Evolutionary conservation across 2,113 vertebrate species (phyloP).

Genomic region (Neogale vison): DNA sequence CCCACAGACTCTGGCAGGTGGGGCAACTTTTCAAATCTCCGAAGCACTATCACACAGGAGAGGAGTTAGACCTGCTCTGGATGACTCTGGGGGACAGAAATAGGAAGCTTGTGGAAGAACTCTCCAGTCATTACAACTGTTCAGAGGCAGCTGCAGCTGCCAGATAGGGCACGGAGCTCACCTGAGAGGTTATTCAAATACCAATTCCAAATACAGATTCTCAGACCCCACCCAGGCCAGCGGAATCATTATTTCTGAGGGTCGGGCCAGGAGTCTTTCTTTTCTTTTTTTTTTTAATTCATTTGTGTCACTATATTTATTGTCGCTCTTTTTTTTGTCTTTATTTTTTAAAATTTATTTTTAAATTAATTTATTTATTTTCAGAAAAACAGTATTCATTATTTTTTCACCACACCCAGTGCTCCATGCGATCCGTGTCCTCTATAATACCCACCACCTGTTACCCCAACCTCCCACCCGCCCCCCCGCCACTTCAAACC

Average conservation of each 20-base stretch:
- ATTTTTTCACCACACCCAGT: too few species aligned
- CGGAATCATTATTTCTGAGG: not conserved
- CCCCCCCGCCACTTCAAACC: too few species aligned
- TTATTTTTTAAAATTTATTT: too few species aligned
- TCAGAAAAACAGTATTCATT: too few species aligned
- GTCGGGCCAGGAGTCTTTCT: not conserved
- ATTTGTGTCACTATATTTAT: too few species aligned
- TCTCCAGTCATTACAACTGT: not conserved
- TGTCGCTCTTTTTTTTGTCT: too few species aligned
- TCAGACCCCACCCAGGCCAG: not conserved
- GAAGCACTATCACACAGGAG: not conserved
- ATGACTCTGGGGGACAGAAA: constrained; percentile 13
- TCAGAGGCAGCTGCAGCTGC: not conserved
- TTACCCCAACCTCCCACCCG: too few species aligned
- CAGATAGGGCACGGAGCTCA: not conserved
- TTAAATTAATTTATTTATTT: too few species aligned
- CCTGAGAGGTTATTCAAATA: not conserved
- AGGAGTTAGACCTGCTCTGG: not conserved
- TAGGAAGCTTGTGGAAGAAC: not conserved
- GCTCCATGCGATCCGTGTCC: too few species aligned
- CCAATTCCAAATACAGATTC: not conserved
- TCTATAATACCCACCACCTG: too few species aligned
- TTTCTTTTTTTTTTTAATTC: too few species aligned
- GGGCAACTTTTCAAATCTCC: not conserved
- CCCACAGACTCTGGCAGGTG: too few species aligned